These are phyloP conservation scores for Drosophila varians DNA, from an alignment of 1,140 invertebrate species.

Conservation along the genomic window DNA sequence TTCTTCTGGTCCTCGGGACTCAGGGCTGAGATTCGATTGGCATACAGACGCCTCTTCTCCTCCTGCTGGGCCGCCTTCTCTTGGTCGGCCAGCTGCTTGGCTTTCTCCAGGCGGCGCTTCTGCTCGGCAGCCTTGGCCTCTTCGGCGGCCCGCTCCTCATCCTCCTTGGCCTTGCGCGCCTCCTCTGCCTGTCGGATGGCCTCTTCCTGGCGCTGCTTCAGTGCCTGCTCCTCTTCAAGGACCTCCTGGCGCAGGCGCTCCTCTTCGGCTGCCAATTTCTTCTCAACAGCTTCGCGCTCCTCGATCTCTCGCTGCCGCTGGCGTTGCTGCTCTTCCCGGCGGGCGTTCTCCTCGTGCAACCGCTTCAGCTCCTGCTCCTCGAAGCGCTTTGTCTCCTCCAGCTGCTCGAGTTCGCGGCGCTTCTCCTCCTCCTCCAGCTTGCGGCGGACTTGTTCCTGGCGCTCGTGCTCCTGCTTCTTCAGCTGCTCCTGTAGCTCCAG, in stretches of 20 bases:
- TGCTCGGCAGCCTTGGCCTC: constrained; percentile 49
- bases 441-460: constrained; percentile 58
- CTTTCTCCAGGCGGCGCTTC: constrained; percentile 50
- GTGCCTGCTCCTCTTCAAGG: constrained; percentile 52
- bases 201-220: constrained; percentile 51
- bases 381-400: constrained; percentile 63
- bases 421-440: constrained; percentile 73
- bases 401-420: constrained; percentile 46
- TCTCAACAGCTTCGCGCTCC: constrained; percentile 48
- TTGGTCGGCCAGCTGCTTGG: constrained; percentile 57
- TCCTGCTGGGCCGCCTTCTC: constrained; percentile 28
- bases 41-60: constrained; percentile 58
- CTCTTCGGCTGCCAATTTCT: constrained; percentile 62
- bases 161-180: constrained; percentile 53
- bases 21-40: constrained; percentile 49
- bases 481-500: constrained; percentile 50
- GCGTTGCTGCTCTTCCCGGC: constrained; percentile 52
- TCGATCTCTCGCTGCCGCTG: constrained; percentile 62
- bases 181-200: constrained; percentile 56
- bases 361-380: constrained; percentile 65
- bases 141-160: constrained; percentile 35
- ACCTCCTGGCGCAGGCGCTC: constrained; percentile 55
- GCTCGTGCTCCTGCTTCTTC: constrained; percentile 60
- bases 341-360: constrained; percentile 63
- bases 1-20: constrained; percentile 64